Base-by-base conservation (phyloP, 2,888 invertebrate species). In the Neria commutata region DNA sequence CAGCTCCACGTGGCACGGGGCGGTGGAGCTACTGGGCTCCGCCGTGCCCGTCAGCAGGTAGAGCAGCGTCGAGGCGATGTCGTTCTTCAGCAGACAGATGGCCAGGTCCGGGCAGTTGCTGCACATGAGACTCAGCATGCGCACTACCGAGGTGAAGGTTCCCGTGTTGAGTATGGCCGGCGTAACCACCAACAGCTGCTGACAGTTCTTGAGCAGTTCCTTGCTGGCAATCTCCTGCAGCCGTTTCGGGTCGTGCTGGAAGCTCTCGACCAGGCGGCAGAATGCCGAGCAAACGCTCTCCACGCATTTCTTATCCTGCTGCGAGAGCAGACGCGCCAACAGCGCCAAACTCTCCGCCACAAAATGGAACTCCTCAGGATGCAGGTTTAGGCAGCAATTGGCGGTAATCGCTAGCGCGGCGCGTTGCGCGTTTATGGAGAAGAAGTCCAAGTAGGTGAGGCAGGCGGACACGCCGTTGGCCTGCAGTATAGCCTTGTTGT, bases 251-350 rank as follows among this genome's bases (percentile, higher is more conserved):
- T 98, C 96, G 70, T 91, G 88, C 78, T 97, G 96, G 82, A 95
- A 96, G 80, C 95, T 96, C 77, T 99, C 98, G 48, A 98, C 96
- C 46, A 99, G 86, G 4, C 98, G 89, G 58, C 96, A 95, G 84
- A 98, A 98, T 21, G 98, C 95, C 66, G 95, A 86, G 75, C 98
- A 98, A 14, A 98, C 95, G 77, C 94, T 95, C 79, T 99, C 99
- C 42, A 98, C 95, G 59, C 96, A 95, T 78, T 98, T 98, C 82
- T 98, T 98, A 83, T 99, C 99, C 83, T 95, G 91, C 78, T 91
- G 91, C 1, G 91, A 88, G 51, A 92, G 81, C 74, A 91, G 86
- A 64, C 80, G 90, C 49, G 96, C 95, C 54, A 98, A 84, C 54
- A 96, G 84, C 14, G 93, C 87, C 66, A 98, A 84, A 19, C 95